These are phyloP conservation scores for Coendou prehensilis DNA, from an alignment of 2,797 vertebrate species.

Conservation along the genomic window DNA sequence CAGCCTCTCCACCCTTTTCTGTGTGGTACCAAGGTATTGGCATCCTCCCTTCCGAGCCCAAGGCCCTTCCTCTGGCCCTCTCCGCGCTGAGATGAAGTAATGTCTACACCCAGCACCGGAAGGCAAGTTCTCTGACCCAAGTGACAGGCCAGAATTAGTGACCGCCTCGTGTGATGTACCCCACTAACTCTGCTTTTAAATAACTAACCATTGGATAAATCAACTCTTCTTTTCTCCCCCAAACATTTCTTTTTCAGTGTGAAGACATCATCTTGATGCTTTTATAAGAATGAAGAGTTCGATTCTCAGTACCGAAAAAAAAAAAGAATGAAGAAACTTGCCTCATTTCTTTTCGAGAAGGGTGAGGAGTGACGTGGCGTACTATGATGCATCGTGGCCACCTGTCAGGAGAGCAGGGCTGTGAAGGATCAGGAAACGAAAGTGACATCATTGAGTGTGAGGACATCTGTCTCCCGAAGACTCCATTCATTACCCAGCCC, in stretches of 20 bases:
- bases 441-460: conserved; percentile 70
- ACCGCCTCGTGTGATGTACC: not conserved
- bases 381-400: not conserved
- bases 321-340: not conserved
- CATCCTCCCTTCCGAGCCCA: not conserved
- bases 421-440: not conserved
- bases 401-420: not conserved
- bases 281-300: not conserved
- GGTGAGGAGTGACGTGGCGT: not conserved
- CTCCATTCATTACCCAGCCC: conserved; percentile 10
- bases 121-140: not conserved
- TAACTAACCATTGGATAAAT: not conserved
- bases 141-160: not conserved
- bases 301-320: too few relatives aligned
- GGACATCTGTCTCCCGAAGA: conserved; percentile 45
- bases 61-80: not conserved
- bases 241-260: not conserved
- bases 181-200: conserved; percentile 26
- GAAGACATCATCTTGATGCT: not conserved
- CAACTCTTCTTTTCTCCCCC: not conserved
- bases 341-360: not conserved
- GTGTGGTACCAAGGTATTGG: not conserved
- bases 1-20: not conserved
- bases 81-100: not conserved
- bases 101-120: not conserved